Percentiles rank a stretch among this genome's conserved stretches.
phyloP scores from a whole-genome alignment of 2,888 invertebrate species.

The Raillietiella orientalis region DNA sequence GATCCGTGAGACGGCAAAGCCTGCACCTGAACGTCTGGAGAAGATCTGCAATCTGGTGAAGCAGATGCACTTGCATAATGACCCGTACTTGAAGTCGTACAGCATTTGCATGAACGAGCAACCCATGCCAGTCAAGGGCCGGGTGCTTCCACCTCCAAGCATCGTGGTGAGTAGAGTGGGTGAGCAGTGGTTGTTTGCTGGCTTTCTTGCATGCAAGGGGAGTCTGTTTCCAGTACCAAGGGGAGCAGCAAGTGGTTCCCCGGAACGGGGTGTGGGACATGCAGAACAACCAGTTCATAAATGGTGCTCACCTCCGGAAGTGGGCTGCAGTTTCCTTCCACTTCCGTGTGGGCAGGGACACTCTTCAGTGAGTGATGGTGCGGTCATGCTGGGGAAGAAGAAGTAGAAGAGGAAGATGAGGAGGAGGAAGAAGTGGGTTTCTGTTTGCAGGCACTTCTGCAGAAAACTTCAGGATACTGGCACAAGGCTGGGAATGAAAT shows the following conservation, averaged over 20 bases:
- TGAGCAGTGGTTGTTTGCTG: too few relatives aligned
- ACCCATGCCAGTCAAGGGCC: conserved; percentile 19
- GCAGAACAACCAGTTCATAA: conserved; percentile 9
- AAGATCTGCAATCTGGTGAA: background rate
- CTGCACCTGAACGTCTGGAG: background rate
- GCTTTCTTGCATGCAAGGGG: too few relatives aligned
- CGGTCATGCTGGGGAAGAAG: too few relatives aligned
- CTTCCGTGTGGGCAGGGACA: too few relatives aligned
- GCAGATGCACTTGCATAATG: background rate
- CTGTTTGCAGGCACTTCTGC: conserved; percentile 5
- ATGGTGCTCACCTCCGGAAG: conserved; percentile 8
- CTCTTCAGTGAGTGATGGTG: too few relatives aligned
- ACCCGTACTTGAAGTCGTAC: background rate
- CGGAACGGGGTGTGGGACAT: conserved; percentile 8
- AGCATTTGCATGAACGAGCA: conserved; percentile 2
- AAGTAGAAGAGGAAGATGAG: background rate
- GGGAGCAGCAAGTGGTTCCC: too few relatives aligned
- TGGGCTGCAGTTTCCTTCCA: conserved; percentile 17
- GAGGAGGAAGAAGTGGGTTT: background rate
- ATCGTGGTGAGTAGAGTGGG: too few relatives aligned
- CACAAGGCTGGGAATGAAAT: conserved; percentile 6
- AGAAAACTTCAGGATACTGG: conserved; percentile 4
- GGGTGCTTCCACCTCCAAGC: conserved; percentile 44
- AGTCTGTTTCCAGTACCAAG: too few relatives aligned
- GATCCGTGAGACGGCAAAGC: conserved; percentile 55